Base-by-base conservation (phyloP, 2,797 vertebrate genomes). In the Lates japonicus region DNA sequence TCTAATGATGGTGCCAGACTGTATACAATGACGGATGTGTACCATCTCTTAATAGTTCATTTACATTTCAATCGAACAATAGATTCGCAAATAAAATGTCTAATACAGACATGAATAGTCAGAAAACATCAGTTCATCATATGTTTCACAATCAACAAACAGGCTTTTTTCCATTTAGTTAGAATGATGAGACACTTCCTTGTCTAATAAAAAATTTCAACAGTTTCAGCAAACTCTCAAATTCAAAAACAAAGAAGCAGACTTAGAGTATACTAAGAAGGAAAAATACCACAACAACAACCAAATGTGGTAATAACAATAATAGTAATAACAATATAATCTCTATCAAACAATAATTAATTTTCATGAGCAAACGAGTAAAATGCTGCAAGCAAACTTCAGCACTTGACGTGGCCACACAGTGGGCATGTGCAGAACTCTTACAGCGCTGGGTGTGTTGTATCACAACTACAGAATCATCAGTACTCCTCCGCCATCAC, bases 61-160 rank as follows among this genome's bases (percentile, higher is more conserved):
- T 97, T 97, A 98, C 96, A 97, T 96, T 97, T 98, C 97, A 98
- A 99, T 98, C 97, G 96, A 98, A 98, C 96, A 98, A 98, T 98
- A 99, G 97, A 98, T 98, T 98, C 92, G 96, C 97, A 97, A 98
- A 98, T 96, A 97, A 99, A 98, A 97, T 98, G 97, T 99, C 98
- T 98, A 99, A 99, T 98, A 98, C 97, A 98, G 98, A 99, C 98
- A 96, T 98, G 96, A 95, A 97, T 98, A 97, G 97, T 97, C 96
- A 87, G 83, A 92, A 97, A 97, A 97, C 95, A 96, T 96, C 94
- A 96, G 95, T 96, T 97, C 96, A 95, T 96, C 96, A 96, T 96
- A 94, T 90, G 95, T 96, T 97, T 96, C 96, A 97, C 97, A 95
- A 96, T 97, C 94, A 96, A 97, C 96, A 96, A 97, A 97, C 96